Percentiles rank a stretch among this genome's conserved stretches.
phyloP scores from a whole-genome alignment of 2,888 invertebrate genomes.

The Notodonta ziczac region DNA sequence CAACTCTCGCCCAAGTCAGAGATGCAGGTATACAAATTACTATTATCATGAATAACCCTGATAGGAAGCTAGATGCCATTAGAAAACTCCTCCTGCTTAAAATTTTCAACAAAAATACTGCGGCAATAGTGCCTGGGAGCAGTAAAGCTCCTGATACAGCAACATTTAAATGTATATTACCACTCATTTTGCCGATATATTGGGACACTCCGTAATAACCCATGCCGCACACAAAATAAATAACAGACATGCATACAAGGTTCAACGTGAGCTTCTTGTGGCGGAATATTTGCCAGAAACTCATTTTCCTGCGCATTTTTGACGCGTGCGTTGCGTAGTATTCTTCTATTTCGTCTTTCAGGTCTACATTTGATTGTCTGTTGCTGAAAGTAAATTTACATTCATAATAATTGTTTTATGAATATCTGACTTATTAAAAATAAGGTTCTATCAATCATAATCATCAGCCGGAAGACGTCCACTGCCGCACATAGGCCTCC shows the following conservation, averaged over 20 bases:
- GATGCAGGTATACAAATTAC: constrained; percentile 51
- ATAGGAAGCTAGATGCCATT: constrained; percentile 77
- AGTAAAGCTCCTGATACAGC: constrained; percentile 88
- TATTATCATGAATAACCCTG: constrained; percentile 62
- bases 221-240: constrained; percentile 91
- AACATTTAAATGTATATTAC: constrained; percentile 91
- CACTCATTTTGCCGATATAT: constrained; percentile 89
- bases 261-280: constrained; percentile 84
- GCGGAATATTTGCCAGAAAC: constrained; percentile 64
- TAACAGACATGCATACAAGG: constrained; percentile 87
- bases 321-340: constrained; percentile 36
- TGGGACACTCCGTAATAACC: constrained; percentile 94
- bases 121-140: constrained; percentile 85
- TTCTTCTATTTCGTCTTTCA: constrained; percentile 56
- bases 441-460: too few species aligned
- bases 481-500: too few species aligned
- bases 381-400: constrained; percentile 47
- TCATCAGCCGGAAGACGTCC: too few species aligned
- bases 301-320: constrained; percentile 37
- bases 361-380: constrained; percentile 38
- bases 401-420: too few species aligned
- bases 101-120: constrained; percentile 83
- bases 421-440: too few species aligned
- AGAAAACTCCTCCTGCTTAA: constrained; percentile 86
- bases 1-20: constrained; percentile 75